Evolutionary conservation across 2,888 invertebrate genomes (phyloP).

Genomic region (Nemoura dubitans): DNA sequence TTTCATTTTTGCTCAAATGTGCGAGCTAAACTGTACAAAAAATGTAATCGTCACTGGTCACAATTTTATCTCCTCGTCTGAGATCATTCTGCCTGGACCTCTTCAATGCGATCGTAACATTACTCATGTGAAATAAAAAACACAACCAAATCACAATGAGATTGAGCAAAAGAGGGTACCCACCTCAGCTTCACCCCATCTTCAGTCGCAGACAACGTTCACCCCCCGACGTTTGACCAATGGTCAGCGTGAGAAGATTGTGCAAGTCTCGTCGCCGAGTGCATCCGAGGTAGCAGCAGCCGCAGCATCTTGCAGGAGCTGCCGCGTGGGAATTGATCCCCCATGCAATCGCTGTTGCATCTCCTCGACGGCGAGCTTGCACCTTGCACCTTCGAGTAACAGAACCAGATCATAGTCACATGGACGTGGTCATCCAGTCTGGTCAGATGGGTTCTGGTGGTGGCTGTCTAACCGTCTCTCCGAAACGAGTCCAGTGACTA

Average conservation of each 20-base stretch:
- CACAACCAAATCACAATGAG: not conserved
- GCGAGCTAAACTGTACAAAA: not conserved
- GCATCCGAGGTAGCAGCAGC: no score
- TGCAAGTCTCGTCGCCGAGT: not conserved
- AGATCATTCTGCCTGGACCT: not conserved
- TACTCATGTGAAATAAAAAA: not conserved
- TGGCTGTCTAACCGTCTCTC: not conserved
- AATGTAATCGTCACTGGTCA: not conserved
- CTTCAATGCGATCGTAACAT: not conserved
- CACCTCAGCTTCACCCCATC: not conserved
- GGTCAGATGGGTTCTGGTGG: not conserved
- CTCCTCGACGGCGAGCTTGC: not conserved
- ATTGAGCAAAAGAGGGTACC: not conserved
- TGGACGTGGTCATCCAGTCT: not conserved
- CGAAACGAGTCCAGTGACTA: not conserved
- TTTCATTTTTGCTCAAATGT: no score
- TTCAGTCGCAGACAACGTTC: not conserved
- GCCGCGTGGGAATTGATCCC: not conserved
- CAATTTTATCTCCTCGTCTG: not conserved
- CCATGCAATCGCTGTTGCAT: no score
- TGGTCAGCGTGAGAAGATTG: not conserved
- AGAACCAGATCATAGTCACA: not conserved
- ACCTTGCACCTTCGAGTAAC: not conserved
- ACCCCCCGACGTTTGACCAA: conserved; percentile 4
- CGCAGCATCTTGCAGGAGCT: not conserved